Percentiles rank a stretch among this genome's conserved stretches.
phyloP scores from a whole-genome alignment of 2,797 vertebrate genomes.

The Xenopus petersii region DNA sequence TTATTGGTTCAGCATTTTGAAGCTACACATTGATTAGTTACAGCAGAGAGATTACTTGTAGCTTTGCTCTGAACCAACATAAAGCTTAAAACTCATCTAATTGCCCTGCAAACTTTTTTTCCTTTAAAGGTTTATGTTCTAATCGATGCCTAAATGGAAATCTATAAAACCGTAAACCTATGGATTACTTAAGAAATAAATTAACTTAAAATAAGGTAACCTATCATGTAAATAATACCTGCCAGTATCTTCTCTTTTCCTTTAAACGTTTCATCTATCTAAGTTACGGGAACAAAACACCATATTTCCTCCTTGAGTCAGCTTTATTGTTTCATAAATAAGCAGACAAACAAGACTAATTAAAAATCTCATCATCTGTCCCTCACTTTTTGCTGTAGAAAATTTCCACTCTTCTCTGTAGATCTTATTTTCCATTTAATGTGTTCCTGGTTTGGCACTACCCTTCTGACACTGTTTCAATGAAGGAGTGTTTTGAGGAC shows the following conservation, averaged over 20 bases:
- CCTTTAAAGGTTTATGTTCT: not conserved
- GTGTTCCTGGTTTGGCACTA: constrained; percentile 46
- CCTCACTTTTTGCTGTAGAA: constrained; percentile 27
- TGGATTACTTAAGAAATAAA: not conserved
- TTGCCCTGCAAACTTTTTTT: not conserved
- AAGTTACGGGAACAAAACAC: constrained; percentile 2
- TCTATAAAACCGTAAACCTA: not conserved
- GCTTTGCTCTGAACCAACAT: not conserved
- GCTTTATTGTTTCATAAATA: constrained; percentile 44
- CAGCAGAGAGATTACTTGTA: not conserved
- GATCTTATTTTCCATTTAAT: constrained; percentile 42
- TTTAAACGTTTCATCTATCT: not conserved
- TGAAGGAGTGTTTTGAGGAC: constrained; percentile 55
- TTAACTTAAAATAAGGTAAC: not conserved
- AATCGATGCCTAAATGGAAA: not conserved
- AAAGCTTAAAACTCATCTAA: too few species aligned
- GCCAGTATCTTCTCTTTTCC: not conserved
- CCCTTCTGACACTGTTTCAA: constrained; percentile 51
- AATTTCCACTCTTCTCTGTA: constrained; percentile 30
- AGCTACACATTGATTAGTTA: too few species aligned
- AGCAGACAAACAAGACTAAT: constrained; percentile 42
- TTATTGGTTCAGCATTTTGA: too few species aligned
- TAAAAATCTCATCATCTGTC: constrained; percentile 48
- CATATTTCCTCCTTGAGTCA: not conserved
- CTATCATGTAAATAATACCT: not conserved